Base-by-base conservation (phyloP, 2,113 vertebrate species). In the Oxygymnocypris stewartii region DNA sequence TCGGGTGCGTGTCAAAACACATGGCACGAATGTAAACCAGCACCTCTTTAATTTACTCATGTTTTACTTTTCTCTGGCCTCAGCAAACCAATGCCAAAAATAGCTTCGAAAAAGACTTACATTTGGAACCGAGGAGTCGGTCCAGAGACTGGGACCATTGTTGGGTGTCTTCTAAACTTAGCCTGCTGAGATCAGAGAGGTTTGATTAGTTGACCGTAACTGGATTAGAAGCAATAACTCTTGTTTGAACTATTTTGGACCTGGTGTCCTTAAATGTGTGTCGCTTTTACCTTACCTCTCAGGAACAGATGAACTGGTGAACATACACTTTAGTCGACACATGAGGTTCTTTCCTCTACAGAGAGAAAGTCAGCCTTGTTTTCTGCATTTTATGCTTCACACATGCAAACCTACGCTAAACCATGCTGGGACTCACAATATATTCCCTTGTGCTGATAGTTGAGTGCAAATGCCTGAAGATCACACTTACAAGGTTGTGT, bases 101-200 rank as follows among this genome's bases (percentile, higher is more conserved):
- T 54, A 37, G 65, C n/a, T 31, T 57, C 59, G 79, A 82, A 31
- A 77, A 47, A 57, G n/a, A 92, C 94, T 93, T 92, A 96, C 95
- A 95, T 94, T 95, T 95, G 84, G 94, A 95, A 40, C 94, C 92
- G 0, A 96, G 94, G 10, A 96, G 94, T 76, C 89, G 91, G 87
- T 95, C 94, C 92, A 96, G 90, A 84, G 95, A 95, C 91, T 95
- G 94, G 87, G 95, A 93, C 95, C 95, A 96, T 94, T 94, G 92
- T 91, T 93, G 93, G 76, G 91, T 94, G 83, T 96, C 95, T 90
- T 96, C 94, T 93, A 94, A 92, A 92, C 91, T 95, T 92, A 95
- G 92, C 91, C 94, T 95, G 93, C 92, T 92, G 88, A 80, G 89
- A 93, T 88, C 89, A 88, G 90, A 82, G 35, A 88, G 63, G 20